Conservation (phyloP, 2,113 vertebrate species). For the Phyllostomus hastatus region DNA sequence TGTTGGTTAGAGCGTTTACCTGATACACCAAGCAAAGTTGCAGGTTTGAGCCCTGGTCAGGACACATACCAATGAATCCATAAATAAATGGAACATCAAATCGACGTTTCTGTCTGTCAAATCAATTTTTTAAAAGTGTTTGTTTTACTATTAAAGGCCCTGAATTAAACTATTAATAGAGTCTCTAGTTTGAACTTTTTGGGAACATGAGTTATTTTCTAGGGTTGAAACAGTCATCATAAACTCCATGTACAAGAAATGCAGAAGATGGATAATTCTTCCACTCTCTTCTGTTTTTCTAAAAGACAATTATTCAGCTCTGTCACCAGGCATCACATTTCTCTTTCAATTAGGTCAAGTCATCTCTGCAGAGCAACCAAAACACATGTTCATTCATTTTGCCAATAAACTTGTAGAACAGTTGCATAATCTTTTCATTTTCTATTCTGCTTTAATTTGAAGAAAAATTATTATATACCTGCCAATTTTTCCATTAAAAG, state of each 20-base stretch:
- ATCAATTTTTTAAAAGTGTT: background rate
- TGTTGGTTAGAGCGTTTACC: too few species aligned
- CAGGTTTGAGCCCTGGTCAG: too few species aligned
- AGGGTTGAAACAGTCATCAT: conserved; percentile 60
- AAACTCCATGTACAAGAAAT: conserved; percentile 62
- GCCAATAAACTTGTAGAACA: conserved; percentile 31
- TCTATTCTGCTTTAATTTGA: background rate
- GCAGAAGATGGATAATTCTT: conserved; percentile 62
- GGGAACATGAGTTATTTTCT: conserved; percentile 37
- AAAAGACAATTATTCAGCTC: conserved; percentile 63
- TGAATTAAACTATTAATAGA: conserved; percentile 11
- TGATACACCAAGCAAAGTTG: too few species aligned
- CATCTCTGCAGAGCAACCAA: conserved; percentile 59
- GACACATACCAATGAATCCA: too few species aligned
- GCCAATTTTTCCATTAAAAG: conserved; percentile 33
- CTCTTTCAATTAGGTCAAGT: conserved; percentile 61
- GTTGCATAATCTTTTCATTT: conserved; percentile 55
- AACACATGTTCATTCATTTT: conserved; percentile 14
- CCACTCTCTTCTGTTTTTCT: conserved; percentile 60
- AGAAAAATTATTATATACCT: conserved; percentile 52
- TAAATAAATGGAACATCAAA: too few species aligned
- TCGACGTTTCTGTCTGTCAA: too few species aligned
- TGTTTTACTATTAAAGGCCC: background rate
- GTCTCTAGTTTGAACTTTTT: background rate
- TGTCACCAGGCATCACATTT: conserved; percentile 39